Evolutionary conservation across 2,113 vertebrate genomes (phyloP), one percentile per base, ranked within the genome.

Genomic region (Pachycephala philippinensis): DNA sequence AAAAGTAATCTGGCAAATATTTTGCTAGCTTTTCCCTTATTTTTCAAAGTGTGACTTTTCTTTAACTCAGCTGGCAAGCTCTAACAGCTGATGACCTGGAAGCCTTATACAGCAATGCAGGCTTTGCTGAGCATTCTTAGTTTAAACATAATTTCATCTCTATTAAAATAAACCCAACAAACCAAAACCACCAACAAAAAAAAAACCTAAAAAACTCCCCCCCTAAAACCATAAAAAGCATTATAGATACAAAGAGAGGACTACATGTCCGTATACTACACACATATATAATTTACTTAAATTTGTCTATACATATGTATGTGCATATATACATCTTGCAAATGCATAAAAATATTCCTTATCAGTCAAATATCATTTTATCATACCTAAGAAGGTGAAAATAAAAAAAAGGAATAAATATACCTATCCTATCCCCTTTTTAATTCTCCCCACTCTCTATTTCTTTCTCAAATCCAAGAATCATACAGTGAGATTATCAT

Each of bases 1-100:
- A 90, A 78, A 87, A 87, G 45, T 52, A 90, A 27, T 44, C 39
- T 64, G 52, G n/a, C 31, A 94, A 95, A 90, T 89, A 90, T 84
- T 90, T 94, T 86, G 26, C 72, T 87, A 84, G 49, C 45, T 93
- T 89, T 65, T 64, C 52, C 33, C 59, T 85, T 84, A 76, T 81
- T 88, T 83, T 88, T 77, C 39, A 24, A 94, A 91, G 60, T 64
- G 68, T 74, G 59, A 92, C 68, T 93, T 95, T 65, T 33, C 35
- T 88, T 88, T 68, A 86, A 33, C 75, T 90, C 71, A 84, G 31
- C 64, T 90, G 72, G 79, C 53, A 92, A 94, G 49, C 52, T 78
- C 47, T 87, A 68, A 82, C 39, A 88, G 68, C 82, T 90, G 82
- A 91, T 93, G 87, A 95, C 86, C 93, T 92, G 82, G 71, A 92